A percentile compares a stretch with the other conserved stretches of the same genome.
Evolutionary conservation across 2,888 invertebrate species (phyloP).

Genomic region (Anoncus sp.): DNA sequence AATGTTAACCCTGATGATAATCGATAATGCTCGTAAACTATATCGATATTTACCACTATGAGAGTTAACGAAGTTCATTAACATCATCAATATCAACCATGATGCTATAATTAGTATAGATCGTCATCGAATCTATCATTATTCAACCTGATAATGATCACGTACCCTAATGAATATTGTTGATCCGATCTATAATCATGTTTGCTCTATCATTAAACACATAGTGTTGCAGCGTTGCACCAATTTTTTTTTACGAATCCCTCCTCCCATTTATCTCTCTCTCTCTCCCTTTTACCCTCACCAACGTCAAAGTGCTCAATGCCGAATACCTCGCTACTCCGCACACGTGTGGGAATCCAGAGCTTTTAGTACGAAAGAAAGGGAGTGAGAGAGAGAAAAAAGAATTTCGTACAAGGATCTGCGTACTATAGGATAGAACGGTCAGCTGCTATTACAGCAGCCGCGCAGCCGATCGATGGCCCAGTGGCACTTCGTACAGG

Average conservation of each 20-base stretch:
- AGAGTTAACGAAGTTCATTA: not conserved
- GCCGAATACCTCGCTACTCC: slow-evolving; percentile 13
- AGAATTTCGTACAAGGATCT: slow-evolving; percentile 63
- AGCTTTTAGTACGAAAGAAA: slow-evolving; percentile 10
- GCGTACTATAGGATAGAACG: slow-evolving; percentile 68
- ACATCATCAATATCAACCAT: not conserved
- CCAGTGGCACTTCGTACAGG: slow-evolving; percentile 73
- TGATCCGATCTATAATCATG: not conserved
- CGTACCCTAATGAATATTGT: not conserved
- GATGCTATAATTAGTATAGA: too few relatives aligned
- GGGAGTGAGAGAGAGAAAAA: slow-evolving; percentile 18
- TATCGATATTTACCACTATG: too few relatives aligned
- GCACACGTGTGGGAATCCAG: slow-evolving; percentile 17
- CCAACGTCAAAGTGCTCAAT: not conserved
- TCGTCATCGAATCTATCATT: not conserved
- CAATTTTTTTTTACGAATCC: slow-evolving; percentile 8
- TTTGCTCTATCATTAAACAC: not conserved
- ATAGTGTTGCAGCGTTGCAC: not conserved
- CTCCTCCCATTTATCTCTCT: not conserved
- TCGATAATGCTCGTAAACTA: too few relatives aligned
- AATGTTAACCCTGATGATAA: not conserved
- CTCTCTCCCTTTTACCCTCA: not conserved
- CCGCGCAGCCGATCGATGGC: slow-evolving; percentile 80
- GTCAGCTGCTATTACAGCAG: slow-evolving; percentile 74
- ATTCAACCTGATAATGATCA: not conserved